These are phyloP conservation scores for Caenorhabditis latens DNA, from an alignment of 1,140 invertebrate species.

Conservation along the genomic window DNA sequence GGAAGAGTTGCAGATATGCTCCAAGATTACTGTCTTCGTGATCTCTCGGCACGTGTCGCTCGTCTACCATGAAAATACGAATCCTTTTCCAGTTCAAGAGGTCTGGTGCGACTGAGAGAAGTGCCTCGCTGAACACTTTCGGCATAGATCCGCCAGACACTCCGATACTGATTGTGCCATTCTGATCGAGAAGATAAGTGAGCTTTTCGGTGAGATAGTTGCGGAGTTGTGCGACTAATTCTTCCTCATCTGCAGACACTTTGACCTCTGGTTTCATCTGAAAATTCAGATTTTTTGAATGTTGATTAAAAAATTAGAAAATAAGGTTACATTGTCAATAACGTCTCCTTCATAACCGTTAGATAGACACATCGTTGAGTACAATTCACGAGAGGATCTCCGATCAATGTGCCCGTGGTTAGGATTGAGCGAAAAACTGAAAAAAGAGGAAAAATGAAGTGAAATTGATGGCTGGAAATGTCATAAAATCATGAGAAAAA, in stretches of 20 bases:
- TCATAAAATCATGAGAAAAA: neutral
- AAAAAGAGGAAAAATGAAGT: neutral
- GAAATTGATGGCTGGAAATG: neutral
- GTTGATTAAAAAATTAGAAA: no score
- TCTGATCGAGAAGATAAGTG: neutral
- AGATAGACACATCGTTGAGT: no score
- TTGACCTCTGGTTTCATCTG: conserved; percentile 25
- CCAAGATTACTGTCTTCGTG: conserved; percentile 71
- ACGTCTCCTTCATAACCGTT: no score
- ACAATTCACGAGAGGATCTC: no score
- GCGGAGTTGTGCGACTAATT: neutral
- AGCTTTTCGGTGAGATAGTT: neutral
- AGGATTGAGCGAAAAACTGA: neutral
- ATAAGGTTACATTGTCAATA: no score
- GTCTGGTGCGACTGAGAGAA: neutral
- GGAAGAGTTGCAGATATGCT: conserved; percentile 66
- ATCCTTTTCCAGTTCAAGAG: conserved; percentile 57
- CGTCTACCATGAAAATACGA: conserved; percentile 68
- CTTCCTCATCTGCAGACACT: neutral
- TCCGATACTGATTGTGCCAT: neutral
- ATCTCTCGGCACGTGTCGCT: conserved; percentile 70
- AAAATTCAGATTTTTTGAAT: neutral
- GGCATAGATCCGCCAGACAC: conserved; percentile 74
- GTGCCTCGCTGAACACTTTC: conserved; percentile 60
- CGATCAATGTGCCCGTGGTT: no score